Evolutionary conservation across 2,797 vertebrate species (phyloP).

Genomic region (Hoplostethus mediterraneus): DNA sequence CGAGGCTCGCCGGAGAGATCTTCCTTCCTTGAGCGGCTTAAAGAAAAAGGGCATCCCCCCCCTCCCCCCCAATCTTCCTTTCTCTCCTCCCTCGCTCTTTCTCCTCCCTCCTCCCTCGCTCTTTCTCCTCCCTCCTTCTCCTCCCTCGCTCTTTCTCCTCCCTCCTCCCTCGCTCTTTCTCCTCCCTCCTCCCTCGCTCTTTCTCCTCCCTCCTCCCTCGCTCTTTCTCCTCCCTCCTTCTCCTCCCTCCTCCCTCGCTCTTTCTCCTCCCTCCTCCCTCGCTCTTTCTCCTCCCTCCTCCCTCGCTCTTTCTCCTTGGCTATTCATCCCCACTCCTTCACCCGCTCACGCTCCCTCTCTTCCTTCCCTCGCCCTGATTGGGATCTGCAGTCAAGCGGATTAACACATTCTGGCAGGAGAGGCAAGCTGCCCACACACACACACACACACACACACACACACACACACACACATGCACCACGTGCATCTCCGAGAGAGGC

Average conservation of each 20-base stretch:
- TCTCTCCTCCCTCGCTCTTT: constrained; percentile 22
- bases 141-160: constrained; percentile 34
- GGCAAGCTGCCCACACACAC: constrained; percentile 72
- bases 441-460: constrained; percentile 40
- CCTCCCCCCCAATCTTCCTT: constrained; percentile 38
- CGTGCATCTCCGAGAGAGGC: constrained; percentile 67
- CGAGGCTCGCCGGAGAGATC: constrained; percentile 37
- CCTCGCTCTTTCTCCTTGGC: constrained; percentile 28
- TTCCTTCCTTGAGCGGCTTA: constrained; percentile 59
- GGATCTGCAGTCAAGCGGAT: constrained; percentile 86
- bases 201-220: constrained; percentile 25
- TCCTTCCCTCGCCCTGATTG: constrained; percentile 81
- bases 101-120: constrained; percentile 25
- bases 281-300: constrained; percentile 16
- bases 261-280: constrained; percentile 48
- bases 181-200: constrained; percentile 23
- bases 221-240: constrained; percentile 39
- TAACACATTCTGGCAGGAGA: constrained; percentile 86
- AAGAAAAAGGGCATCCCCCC: constrained; percentile 64
- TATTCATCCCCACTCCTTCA: constrained; percentile 56
- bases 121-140: too few species aligned
- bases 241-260: too few species aligned
- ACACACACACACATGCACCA: constrained; percentile 58
- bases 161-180: constrained; percentile 40
- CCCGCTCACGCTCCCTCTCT: constrained; percentile 58